Conservation (phyloP, 2,113 vertebrate genomes). For the Paralichthys olivaceus region DNA sequence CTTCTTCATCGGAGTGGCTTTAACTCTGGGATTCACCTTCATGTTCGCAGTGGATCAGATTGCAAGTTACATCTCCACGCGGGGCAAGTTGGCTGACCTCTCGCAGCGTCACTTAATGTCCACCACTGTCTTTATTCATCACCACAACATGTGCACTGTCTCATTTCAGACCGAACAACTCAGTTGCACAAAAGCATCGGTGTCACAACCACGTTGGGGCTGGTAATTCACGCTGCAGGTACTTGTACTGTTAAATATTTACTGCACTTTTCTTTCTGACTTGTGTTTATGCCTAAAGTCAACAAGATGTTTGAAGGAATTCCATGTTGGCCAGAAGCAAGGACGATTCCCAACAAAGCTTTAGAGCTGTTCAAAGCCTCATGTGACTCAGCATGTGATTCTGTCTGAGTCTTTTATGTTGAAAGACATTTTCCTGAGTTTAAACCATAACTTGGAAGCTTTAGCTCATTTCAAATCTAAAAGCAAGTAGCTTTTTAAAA, state of each 20-base stretch:
- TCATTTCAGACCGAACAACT: conserved; percentile 68
- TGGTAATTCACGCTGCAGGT: conserved; percentile 87
- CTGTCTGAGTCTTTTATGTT: background rate
- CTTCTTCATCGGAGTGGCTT: conserved; percentile 79
- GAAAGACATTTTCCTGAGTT: background rate
- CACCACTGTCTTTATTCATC: background rate
- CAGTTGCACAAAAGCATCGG: conserved; percentile 64
- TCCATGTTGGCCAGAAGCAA: background rate
- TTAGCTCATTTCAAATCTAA: background rate
- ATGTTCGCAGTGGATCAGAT: conserved; percentile 87
- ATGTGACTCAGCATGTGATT: conserved; percentile 61
- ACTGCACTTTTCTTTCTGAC: background rate
- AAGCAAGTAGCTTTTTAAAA: too few species aligned
- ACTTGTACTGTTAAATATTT: background rate
- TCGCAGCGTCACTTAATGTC: background rate
- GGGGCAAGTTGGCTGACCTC: conserved; percentile 62
- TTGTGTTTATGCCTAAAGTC: conserved; percentile 16
- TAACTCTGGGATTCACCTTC: conserved; percentile 83
- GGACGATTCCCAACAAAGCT: conserved; percentile 16
- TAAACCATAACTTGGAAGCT: background rate
- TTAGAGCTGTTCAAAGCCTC: conserved; percentile 4
- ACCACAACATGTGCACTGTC: background rate
- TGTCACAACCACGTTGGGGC: conserved; percentile 83
- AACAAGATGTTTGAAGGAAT: background rate
- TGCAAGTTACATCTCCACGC: conserved; percentile 73